phyloP scores from a whole-genome alignment of 2,797 vertebrate species.

The Carcharodon carcharias region DNA sequence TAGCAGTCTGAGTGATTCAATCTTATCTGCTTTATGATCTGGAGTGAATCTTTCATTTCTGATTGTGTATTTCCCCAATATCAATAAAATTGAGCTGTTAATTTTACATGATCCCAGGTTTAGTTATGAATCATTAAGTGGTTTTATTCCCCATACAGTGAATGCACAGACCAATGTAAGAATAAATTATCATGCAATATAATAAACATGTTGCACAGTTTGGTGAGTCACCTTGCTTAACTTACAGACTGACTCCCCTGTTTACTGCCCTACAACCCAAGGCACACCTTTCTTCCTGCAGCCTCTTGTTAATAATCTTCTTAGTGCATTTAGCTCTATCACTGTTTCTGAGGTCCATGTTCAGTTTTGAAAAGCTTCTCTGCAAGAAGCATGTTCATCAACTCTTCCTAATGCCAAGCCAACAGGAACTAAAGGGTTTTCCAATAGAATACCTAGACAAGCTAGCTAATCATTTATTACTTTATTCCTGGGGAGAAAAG shows the following conservation, averaged over 20 bases:
- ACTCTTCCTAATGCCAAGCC: neutral
- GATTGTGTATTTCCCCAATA: neutral
- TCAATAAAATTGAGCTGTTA: neutral
- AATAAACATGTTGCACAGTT: neutral
- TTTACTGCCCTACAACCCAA: neutral
- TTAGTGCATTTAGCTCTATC: neutral
- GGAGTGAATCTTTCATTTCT: neutral
- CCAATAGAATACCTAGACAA: neutral
- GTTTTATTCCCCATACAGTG: neutral
- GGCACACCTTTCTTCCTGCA: neutral
- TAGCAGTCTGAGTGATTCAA: neutral
- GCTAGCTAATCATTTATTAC: neutral
- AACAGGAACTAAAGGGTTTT: neutral
- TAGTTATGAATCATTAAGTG: neutral
- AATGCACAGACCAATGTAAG: neutral
- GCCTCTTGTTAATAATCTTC: neutral
- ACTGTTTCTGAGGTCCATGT: neutral
- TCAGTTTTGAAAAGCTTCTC: neutral
- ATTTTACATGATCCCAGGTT: neutral
- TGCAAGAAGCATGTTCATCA: neutral
- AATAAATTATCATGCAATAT: neutral
- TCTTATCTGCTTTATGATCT: neutral
- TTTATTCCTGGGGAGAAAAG: neutral
- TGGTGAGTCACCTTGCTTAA: neutral
- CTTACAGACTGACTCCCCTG: neutral